These are phyloP conservation scores for Gambelia wislizenii DNA, from an alignment of 2,797 vertebrate species.

Conservation along the genomic window DNA sequence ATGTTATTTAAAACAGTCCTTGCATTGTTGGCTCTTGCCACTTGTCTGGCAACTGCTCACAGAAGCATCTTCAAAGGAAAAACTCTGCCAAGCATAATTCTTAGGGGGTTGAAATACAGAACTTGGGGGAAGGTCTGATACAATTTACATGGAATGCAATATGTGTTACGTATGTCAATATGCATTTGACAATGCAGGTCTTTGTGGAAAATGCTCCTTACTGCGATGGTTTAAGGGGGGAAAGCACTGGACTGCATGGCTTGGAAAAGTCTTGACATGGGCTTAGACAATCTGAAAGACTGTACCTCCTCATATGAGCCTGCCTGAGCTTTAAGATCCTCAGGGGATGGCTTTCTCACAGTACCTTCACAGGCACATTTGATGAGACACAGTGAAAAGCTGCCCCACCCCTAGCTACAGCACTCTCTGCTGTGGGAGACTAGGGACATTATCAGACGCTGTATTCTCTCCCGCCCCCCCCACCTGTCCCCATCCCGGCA, in stretches of 20 bases:
- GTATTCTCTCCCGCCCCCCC: too few species aligned
- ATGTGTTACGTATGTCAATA: neutral
- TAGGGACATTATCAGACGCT: too few species aligned
- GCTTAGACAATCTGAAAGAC: neutral
- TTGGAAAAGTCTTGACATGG: neutral
- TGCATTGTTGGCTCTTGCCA: neutral
- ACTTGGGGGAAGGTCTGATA: neutral
- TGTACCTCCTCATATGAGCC: too few species aligned
- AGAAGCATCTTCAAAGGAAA: neutral
- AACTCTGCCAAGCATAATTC: neutral
- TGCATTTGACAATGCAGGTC: neutral
- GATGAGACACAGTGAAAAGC: too few species aligned
- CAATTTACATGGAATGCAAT: neutral
- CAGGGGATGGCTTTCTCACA: too few species aligned
- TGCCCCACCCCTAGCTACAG: too few species aligned
- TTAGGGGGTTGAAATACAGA: neutral
- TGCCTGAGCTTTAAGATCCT: too few species aligned
- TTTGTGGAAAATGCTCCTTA: neutral
- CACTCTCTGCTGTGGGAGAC: too few species aligned
- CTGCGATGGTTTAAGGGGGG: neutral
- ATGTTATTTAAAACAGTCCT: conserved; percentile 24
- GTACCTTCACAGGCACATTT: too few species aligned
- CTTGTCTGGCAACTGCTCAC: neutral
- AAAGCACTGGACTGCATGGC: neutral
- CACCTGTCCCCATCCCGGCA: too few species aligned